Conservation (phyloP, 2,888 invertebrate genomes). For the Cryptosula pallasiana region DNA sequence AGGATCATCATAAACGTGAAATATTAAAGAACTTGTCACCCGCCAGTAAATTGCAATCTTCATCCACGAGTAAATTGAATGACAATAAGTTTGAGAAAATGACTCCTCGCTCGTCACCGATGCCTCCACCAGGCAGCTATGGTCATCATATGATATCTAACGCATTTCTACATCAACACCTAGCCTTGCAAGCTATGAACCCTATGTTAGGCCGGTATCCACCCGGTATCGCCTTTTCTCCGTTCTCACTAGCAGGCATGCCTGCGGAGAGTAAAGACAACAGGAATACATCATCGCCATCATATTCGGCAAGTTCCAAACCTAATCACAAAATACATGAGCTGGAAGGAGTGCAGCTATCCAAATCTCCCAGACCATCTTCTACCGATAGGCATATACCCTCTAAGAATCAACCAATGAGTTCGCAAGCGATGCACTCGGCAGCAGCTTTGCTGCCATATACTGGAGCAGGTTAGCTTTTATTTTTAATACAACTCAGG, state of each 20-base stretch:
- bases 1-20: slow-evolving; percentile 8
- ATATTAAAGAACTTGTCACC: neutral
- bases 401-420: slow-evolving; percentile 11
- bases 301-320: neutral
- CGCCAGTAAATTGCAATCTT: neutral
- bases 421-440: neutral
- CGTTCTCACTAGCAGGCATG: neutral
- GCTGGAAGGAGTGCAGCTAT: neutral
- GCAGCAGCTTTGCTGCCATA: too few relatives aligned
- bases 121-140: neutral
- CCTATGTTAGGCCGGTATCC: neutral
- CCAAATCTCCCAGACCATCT: neutral
- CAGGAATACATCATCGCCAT: neutral
- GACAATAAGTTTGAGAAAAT: neutral
- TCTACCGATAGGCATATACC: neutral
- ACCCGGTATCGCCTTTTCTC: neutral
- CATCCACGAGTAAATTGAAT: neutral
- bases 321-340: slow-evolving; percentile 17
- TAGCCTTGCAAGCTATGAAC: neutral
- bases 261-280: neutral
- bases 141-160: neutral
- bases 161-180: neutral
- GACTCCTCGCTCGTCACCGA: neutral
- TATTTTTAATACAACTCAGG: too few relatives aligned
- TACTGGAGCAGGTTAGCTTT: too few relatives aligned